phyloP scores from a whole-genome alignment of 1,140 invertebrate species.

The Polypedilum vanderplanki region DNA sequence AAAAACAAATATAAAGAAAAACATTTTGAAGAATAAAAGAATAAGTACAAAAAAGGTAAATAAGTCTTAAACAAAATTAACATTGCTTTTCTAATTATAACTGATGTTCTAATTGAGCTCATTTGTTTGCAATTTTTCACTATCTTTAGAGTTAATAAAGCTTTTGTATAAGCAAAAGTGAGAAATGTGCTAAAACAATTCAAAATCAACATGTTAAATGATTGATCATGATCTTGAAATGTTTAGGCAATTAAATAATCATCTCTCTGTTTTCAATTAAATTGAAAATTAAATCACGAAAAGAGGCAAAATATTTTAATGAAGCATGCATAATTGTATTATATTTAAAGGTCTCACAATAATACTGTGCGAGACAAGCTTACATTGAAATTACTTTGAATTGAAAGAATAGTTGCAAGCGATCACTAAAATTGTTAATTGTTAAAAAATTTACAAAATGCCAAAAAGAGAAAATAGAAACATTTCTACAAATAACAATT shows the following conservation, averaged over 20 bases:
- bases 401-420: neutral
- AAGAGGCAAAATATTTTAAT: neutral
- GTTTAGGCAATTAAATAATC: no score
- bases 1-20: constrained; percentile 24
- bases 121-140: no score
- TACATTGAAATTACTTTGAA: neutral
- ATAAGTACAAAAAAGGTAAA: neutral
- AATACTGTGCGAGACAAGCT: neutral
- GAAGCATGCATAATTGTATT: neutral
- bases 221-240: no score
- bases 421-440: neutral
- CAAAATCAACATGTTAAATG: no score
- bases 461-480: neutral
- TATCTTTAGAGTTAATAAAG: no score
- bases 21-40: constrained; percentile 1
- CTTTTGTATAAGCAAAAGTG: no score
- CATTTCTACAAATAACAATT: neutral
- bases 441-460: constrained; percentile 7
- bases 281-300: no score
- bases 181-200: no score
- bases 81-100: no score
- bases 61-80: no score
- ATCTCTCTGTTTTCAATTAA: no score
- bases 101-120: no score
- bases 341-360: neutral